phyloP scores from a whole-genome alignment of 2,797 vertebrate genomes.

The Pteronotus mesoamericanus region DNA sequence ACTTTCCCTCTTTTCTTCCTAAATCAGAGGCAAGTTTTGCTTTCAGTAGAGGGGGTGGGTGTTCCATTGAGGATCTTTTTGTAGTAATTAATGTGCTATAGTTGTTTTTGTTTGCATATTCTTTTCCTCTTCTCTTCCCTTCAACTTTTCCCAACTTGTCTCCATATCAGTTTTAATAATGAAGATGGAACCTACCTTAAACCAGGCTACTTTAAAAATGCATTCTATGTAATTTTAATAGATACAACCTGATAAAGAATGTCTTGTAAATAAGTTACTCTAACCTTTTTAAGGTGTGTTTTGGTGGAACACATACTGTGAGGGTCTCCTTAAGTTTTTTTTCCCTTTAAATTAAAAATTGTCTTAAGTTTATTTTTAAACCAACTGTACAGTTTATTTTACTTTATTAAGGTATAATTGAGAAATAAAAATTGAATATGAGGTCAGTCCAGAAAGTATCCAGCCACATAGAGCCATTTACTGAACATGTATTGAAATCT shows the following conservation, averaged over 20 bases:
- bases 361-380: neutral
- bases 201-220: conserved; percentile 23
- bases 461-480: neutral
- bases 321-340: neutral
- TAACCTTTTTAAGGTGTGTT: neutral
- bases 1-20: neutral
- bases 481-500: no score
- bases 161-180: neutral
- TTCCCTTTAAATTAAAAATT: neutral
- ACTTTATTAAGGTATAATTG: neutral
- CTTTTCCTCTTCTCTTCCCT: neutral
- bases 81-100: neutral
- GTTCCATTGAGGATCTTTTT: neutral
- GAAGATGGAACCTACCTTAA: neutral
- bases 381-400: neutral
- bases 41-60: neutral
- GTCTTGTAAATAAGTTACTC: neutral
- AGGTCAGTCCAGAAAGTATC: neutral
- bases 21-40: neutral
- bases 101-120: neutral
- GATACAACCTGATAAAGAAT: neutral
- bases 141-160: neutral
- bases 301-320: neutral
- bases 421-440: neutral
- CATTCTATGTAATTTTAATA: conserved; percentile 13